Conservation (phyloP, 2,888 invertebrate species). For the Phasia obesa region DNA sequence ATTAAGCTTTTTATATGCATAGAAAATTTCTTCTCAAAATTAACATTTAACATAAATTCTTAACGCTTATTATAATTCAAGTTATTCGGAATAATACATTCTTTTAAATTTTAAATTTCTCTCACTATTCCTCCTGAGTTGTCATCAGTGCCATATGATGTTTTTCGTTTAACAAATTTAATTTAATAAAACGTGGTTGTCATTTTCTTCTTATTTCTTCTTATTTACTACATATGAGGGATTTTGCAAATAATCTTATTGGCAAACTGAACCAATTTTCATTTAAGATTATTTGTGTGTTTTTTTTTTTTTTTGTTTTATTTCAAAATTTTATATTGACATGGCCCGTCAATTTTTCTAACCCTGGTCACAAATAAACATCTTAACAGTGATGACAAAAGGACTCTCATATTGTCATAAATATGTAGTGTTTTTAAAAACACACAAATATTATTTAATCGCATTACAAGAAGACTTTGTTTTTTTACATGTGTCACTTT, state of each 20-base stretch:
- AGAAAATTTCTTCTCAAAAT: too few relatives aligned
- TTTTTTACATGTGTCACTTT: slow-evolving; percentile 62
- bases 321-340: slow-evolving; percentile 56
- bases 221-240: slow-evolving; percentile 43
- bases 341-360: slow-evolving; percentile 65
- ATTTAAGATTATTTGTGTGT: slow-evolving; percentile 43
- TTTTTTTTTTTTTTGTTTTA: background rate
- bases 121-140: slow-evolving; percentile 1
- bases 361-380: slow-evolving; percentile 64
- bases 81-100: slow-evolving; percentile 10
- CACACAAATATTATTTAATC: slow-evolving; percentile 64
- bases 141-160: slow-evolving; percentile 43
- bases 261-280: slow-evolving; percentile 71
- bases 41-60: too few relatives aligned
- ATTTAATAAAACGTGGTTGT: slow-evolving; percentile 68
- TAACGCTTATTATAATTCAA: too few relatives aligned
- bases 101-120: slow-evolving; percentile 13
- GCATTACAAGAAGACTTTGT: slow-evolving; percentile 53
- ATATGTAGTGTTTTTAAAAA: slow-evolving; percentile 57
- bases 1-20: too few relatives aligned
- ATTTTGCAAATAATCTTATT: slow-evolving; percentile 67
- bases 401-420: slow-evolving; percentile 35
- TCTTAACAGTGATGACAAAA: slow-evolving; percentile 53
- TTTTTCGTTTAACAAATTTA: slow-evolving; percentile 68
- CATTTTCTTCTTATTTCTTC: slow-evolving; percentile 37